Evolutionary conservation across 1,140 invertebrate genomes (phyloP).

Genomic region (Kradibia gibbosae): DNA sequence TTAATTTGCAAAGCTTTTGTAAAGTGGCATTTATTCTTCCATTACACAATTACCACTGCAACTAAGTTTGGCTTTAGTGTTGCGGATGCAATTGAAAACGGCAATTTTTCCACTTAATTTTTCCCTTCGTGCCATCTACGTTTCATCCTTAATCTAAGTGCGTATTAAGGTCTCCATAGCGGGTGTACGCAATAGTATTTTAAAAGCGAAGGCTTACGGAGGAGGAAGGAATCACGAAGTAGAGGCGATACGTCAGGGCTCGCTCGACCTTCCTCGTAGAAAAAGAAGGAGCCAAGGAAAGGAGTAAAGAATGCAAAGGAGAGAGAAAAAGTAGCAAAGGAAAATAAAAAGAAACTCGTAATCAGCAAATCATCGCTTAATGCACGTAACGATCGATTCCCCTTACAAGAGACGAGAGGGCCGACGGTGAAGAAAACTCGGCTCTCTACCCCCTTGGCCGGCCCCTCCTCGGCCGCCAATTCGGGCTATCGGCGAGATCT

Average conservation of each 20-base stretch:
- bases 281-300: no score
- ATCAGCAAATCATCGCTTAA: constrained; percentile 27
- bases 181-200: not conserved
- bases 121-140: not conserved
- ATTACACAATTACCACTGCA: not conserved
- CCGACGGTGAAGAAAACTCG: constrained; percentile 1
- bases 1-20: not conserved
- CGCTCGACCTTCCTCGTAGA: not conserved
- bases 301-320: no score
- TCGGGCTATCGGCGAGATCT: constrained; percentile 38
- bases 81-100: not conserved
- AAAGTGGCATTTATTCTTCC: not conserved
- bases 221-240: not conserved
- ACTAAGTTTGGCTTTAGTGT: not conserved
- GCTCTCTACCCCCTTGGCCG: not conserved
- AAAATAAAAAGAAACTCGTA: not conserved
- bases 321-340: no score
- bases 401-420: not conserved
- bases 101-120: not conserved
- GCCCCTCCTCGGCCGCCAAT: not conserved
- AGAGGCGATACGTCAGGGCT: not conserved
- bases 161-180: not conserved
- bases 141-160: not conserved
- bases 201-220: not conserved
- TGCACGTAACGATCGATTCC: constrained; percentile 20